Conservation (phyloP, 1,140 invertebrate genomes). For the Lycorma delicatula region DNA sequence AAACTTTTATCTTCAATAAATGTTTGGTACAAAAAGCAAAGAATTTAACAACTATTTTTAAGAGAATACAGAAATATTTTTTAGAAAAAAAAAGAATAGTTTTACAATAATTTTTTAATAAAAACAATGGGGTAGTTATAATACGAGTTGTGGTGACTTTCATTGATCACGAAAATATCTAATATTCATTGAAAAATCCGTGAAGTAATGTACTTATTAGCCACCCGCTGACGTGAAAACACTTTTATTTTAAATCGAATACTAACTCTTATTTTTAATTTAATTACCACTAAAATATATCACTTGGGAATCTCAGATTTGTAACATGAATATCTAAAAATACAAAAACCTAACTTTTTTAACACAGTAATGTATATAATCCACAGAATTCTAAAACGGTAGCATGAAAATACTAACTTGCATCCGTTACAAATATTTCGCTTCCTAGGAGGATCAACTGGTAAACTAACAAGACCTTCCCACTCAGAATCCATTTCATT, state of each 20-base stretch:
- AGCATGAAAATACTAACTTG: slow-evolving; percentile 46
- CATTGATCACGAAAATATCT: no score
- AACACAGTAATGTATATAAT: not conserved
- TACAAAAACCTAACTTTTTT: not conserved
- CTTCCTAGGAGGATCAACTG: slow-evolving; percentile 61
- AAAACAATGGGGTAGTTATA: no score
- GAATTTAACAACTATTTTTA: no score
- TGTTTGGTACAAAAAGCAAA: no score
- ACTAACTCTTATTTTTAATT: not conserved
- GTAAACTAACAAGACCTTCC: slow-evolving; percentile 58
- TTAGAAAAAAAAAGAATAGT: no score
- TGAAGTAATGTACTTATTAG: no score
- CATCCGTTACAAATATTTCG: slow-evolving; percentile 58
- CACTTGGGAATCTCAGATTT: not conserved
- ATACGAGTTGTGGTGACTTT: no score
- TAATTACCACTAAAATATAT: not conserved
- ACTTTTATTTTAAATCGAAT: not conserved
- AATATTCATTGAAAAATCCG: no score
- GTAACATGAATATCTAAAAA: not conserved
- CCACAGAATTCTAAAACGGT: not conserved
- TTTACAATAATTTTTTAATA: no score
- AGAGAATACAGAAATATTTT: no score
- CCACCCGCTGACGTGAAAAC: no score
- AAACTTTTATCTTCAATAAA: no score
- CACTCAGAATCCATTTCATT: slow-evolving; percentile 32